These are phyloP conservation scores for Anthrax anthrax DNA, from an alignment of 2,888 invertebrate genomes.

Conservation along the genomic window DNA sequence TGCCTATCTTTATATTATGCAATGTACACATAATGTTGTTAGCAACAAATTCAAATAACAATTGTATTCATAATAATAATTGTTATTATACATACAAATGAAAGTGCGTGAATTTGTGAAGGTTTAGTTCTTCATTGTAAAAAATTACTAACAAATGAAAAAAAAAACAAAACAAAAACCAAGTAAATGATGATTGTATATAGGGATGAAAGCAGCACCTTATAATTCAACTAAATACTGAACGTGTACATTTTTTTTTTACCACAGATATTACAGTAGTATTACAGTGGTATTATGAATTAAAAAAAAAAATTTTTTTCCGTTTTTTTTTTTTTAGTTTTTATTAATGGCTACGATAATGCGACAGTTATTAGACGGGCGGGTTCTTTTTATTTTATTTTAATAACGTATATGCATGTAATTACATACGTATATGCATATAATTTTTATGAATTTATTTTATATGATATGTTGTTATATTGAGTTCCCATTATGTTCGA, in stretches of 20 bases:
- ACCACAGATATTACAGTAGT: too few species aligned
- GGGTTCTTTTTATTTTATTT: not conserved
- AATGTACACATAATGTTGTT: too few species aligned
- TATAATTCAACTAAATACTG: not conserved
- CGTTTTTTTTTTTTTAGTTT: too few species aligned
- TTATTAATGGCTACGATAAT: conserved; percentile 5
- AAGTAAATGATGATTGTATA: not conserved
- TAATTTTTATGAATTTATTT: not conserved
- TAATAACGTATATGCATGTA: not conserved
- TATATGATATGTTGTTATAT: too few species aligned
- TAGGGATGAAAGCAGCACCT: not conserved
- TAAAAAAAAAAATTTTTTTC: not conserved
- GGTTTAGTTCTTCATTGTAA: conserved; percentile 30
- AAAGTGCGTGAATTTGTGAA: conserved; percentile 32
- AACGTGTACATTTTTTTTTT: not conserved
- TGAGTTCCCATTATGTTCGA: too few species aligned
- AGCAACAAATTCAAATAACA: too few species aligned
- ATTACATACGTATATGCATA: not conserved
- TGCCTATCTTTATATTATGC: too few species aligned
- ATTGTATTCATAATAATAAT: too few species aligned
- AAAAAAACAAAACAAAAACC: not conserved
- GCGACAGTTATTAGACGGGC: conserved; percentile 8
- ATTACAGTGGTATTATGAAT: not conserved
- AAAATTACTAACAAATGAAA: not conserved
- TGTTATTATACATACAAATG: not conserved